Evolutionary conservation across 1,140 invertebrate genomes (phyloP).

Genomic region (Notospermus geniculatus): DNA sequence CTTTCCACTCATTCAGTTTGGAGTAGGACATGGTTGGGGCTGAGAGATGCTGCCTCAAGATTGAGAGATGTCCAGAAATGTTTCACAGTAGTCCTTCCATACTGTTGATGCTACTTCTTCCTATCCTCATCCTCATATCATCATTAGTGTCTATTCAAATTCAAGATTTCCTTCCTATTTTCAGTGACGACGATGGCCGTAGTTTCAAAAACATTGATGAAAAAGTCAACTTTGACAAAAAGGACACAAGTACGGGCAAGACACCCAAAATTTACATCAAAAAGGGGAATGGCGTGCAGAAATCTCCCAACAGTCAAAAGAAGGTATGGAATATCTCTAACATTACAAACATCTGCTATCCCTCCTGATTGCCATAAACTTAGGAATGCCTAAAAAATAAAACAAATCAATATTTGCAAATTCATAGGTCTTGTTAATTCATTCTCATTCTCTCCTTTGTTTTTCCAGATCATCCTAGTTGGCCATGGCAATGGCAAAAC

Average conservation of each 20-base stretch:
- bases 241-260: no score
- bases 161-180: no score
- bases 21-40: background rate
- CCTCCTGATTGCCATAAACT: no score
- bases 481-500: conserved; percentile 16
- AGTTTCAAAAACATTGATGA: conserved; percentile 27
- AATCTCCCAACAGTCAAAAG: conserved; percentile 31
- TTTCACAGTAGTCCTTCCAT: no score
- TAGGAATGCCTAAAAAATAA: no score
- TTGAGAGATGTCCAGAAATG: background rate
- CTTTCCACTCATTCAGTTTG: background rate
- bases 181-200: conserved; percentile 32
- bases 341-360: no score
- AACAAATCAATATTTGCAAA: no score
- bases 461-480: conserved; percentile 32
- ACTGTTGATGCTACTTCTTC: no score
- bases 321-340: conserved; percentile 19
- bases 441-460: background rate
- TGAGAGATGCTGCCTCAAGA: background rate
- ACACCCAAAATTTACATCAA: conserved; percentile 23
- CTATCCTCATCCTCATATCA: no score
- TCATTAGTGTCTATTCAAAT: no score
- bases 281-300: conserved; percentile 35
- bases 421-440: no score
- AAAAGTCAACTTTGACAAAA: conserved; percentile 15